Percentiles rank a stretch among this genome's conserved stretches.
These are phyloP conservation scores for Trinectes maculatus DNA, from an alignment of 2,113 vertebrate species.

Conservation along the genomic window DNA sequence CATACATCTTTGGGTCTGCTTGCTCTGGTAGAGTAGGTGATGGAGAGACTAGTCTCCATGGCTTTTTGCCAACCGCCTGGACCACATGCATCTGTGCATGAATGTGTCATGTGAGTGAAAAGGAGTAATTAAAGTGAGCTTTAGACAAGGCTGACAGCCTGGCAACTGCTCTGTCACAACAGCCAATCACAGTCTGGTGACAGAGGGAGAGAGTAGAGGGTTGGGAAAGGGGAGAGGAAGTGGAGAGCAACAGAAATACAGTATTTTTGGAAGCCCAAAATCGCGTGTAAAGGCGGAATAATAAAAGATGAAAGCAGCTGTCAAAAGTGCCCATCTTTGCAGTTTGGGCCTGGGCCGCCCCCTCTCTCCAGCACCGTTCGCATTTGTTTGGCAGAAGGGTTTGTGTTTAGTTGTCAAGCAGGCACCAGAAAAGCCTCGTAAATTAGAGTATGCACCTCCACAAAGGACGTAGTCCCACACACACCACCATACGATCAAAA, in stretches of 20 bases:
- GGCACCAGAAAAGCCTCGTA: constrained; percentile 41
- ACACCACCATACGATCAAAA: constrained; percentile 20
- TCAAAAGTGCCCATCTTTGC: constrained; percentile 64
- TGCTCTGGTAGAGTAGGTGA: constrained; percentile 63
- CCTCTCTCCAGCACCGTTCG: constrained; percentile 34
- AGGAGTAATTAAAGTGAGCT: constrained; percentile 83
- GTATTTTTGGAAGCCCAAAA: constrained; percentile 68
- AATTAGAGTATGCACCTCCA: constrained; percentile 53
- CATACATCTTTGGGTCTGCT: constrained; percentile 73
- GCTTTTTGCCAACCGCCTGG: constrained; percentile 50
- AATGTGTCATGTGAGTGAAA: constrained; percentile 72
- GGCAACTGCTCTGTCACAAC: constrained; percentile 73
- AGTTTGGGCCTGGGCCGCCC: constrained; percentile 41
- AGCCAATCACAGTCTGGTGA: constrained; percentile 70
- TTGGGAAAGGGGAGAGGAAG: background rate
- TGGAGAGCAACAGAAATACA: constrained; percentile 51
- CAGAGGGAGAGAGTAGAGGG: constrained; percentile 24
- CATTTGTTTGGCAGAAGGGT: constrained; percentile 61
- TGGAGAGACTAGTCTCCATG: constrained; percentile 64
- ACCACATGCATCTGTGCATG: constrained; percentile 54
- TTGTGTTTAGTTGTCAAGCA: constrained; percentile 65
- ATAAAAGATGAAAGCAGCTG: constrained; percentile 78
- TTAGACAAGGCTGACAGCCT: constrained; percentile 71
- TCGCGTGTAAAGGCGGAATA: constrained; percentile 72
- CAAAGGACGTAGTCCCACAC: constrained; percentile 34